Evolutionary conservation across 2,888 invertebrate species (phyloP).

Genomic region (Trachelus stipa): DNA sequence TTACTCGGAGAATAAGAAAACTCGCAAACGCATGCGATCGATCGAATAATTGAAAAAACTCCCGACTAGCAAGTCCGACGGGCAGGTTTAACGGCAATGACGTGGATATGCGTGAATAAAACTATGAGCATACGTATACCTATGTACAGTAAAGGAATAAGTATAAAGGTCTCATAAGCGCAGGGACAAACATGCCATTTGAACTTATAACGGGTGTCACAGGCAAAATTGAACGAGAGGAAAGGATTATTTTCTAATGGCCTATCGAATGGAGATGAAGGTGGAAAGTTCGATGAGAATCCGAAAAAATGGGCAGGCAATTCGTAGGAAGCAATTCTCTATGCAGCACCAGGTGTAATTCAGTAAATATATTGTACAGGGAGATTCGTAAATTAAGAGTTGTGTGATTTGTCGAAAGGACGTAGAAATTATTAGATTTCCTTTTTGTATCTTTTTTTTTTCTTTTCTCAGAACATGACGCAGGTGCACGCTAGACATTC

Average conservation of each 20-base stretch:
- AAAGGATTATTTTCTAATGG: not conserved
- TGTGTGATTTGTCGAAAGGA: too few relatives aligned
- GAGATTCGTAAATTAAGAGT: not conserved
- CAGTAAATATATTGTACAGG: not conserved
- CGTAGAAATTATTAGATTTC: too few relatives aligned
- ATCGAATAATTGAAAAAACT: conserved; percentile 12
- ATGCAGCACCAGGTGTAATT: not conserved
- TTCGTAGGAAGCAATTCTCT: not conserved
- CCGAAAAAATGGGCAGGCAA: not conserved
- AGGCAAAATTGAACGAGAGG: not conserved
- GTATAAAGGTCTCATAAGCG: not conserved
- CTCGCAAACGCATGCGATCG: conserved; percentile 11
- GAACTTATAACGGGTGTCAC: not conserved
- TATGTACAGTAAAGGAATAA: not conserved
- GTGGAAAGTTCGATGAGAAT: not conserved
- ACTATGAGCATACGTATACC: not conserved
- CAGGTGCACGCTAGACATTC: conserved; percentile 18
- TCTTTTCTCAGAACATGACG: not conserved
- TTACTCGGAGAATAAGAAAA: not conserved
- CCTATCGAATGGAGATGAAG: not conserved
- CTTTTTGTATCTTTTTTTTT: not conserved
- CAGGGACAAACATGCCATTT: not conserved
- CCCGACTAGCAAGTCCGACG: not conserved
- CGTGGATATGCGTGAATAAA: not conserved
- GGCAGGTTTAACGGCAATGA: not conserved